Base-by-base conservation (phyloP, 2,797 vertebrate species). In the Platalea minor region DNA sequence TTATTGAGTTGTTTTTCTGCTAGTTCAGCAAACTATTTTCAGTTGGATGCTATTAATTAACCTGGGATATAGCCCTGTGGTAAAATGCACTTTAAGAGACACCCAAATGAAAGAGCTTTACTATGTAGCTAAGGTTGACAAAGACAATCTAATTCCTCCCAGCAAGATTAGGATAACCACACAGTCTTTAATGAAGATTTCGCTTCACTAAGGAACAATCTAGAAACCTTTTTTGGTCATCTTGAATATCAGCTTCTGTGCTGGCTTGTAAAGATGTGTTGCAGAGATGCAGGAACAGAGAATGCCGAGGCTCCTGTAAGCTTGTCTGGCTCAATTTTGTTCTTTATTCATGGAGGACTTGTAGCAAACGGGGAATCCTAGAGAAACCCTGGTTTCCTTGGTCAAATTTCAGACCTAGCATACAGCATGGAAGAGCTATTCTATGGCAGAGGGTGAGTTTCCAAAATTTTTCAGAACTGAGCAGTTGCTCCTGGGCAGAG, bases 1-100 rank as follows among this genome's bases (percentile, higher is more conserved):
- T 89, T 75, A 78, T 28, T 74, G 72, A 85, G 91, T 72, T 88
- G 89, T 85, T 95, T 89, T 85, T 96, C 89, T 96, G 91, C 94
- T 89, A 50, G 33, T 77, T 95, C 91, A 92, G 92, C 95, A 91
- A 50, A 88, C 57, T 60, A 1, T 72, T 96, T 93, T 91, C 79
- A 85, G 72, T 95, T 72, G 41, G 56, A 20, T 80, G 75, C 68
- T 94, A 9, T 77, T 96, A 83, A 95, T 95, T 96, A 96, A 65
- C 41, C 45, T 92, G 78, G 81, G 53, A 63, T 94, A 25, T 77
- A 95, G 78, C 82, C 56, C 91, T 41, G 57, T 88, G 89, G 92
- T 93, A 89, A 91, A 84, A 80, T 3, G 1, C 16, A 13, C 43
- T 91, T 91, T 45, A 88, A 75, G 86, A 95, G 83, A 54, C 80